Evolutionary conservation across 2,113 vertebrate genomes (phyloP).

Genomic region (Orycteropus afer): DNA sequence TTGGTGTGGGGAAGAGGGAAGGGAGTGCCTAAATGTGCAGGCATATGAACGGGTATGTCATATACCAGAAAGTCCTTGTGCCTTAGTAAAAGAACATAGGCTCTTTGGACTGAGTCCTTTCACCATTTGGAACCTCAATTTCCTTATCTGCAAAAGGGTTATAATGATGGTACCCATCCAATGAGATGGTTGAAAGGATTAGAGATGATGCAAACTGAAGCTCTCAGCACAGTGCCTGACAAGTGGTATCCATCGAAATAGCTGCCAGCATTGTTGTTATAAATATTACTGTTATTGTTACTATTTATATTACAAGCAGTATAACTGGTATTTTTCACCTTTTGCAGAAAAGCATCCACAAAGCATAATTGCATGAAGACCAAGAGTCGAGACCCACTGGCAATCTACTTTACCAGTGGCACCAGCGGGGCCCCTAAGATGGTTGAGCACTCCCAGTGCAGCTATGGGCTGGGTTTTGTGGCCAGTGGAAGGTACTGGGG

Average conservation of each 20-base stretch:
- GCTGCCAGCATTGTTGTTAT: neutral
- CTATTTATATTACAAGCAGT: fast-evolving
- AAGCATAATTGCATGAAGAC: conserved; percentile 86
- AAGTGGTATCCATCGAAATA: neutral
- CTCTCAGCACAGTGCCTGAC: neutral
- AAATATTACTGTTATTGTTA: too few species aligned
- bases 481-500: conserved; percentile 84
- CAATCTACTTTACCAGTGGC: conserved; percentile 91
- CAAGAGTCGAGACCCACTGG: conserved; percentile 85
- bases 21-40: neutral
- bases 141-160: neutral
- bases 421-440: conserved; percentile 91
- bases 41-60: neutral
- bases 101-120: neutral
- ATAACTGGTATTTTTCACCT: neutral
- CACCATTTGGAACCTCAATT: neutral
- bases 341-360: conserved; percentile 84
- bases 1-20: neutral
- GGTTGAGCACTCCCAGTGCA: conserved; percentile 89
- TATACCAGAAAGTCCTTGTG: neutral
- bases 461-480: conserved; percentile 88
- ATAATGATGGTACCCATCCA: neutral
- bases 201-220: neutral
- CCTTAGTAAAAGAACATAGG: neutral
- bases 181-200: neutral